Evolutionary conservation across 2,888 invertebrate genomes (phyloP), one percentile per base, ranked within the genome.

Genomic region (Phengaris arion): DNA sequence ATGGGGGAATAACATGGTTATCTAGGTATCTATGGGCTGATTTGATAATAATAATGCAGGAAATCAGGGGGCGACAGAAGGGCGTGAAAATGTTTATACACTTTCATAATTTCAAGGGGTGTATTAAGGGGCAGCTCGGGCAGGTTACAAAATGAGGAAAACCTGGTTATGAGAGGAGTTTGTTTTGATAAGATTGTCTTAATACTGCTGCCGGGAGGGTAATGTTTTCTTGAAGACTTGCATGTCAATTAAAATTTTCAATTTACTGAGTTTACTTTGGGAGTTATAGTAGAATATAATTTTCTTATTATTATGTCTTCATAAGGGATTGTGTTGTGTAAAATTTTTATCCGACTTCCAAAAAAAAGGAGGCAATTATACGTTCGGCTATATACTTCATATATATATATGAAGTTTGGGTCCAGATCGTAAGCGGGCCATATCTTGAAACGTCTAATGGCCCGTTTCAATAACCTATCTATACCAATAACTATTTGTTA

Each of bases 81-180:
- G 92, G 92, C 90, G 93, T 91, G 92, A 92, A 91, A 93, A 92
- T 92, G 91, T 93, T 92, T 91, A 92, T 92, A 93, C 92, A 92
- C 90, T 92, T 92, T 92, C 91, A 93, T 93, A 93, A 93, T 93
- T 92, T 91, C 86, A 88, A 91, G 86, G 93, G 93, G 92, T 89
- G 91, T 87, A 89, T 90, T 86, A 84, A 90, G 88, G 85, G 85
- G 83, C 85, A 87, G 89, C 91, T 91, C 91, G 85, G 85, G 83
- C 85, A 87, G 89, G 92, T 91, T 91, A 90, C 90, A 88, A 88
- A 89, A 88, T 86, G 89, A 89, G 86, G 85, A 86, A 88, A 88
- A 86, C 85, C 86, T 87, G 87, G 86, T 90, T 86, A 85, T 87
- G 87, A 87, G 87, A 84, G 82, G 83, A 82, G 83, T 80, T 82